Base-by-base conservation (phyloP, 2,113 vertebrate genomes). In the Chitala chitala region DNA sequence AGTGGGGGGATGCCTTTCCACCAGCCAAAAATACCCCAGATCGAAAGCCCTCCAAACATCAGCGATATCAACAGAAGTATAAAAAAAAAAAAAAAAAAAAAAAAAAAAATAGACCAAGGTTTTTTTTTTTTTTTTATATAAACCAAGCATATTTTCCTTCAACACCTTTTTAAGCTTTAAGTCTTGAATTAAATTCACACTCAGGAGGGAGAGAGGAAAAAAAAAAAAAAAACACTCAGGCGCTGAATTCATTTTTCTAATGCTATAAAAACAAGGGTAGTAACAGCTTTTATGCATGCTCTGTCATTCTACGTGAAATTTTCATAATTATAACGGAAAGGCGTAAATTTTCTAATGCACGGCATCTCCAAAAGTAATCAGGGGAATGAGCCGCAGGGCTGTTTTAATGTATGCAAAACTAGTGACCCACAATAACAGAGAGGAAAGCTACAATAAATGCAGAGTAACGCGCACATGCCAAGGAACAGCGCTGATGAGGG, bases 331-430 rank as follows among this genome's bases (percentile, higher is more conserved):
- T 91, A 94, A 94, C 87, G 90, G 93, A 95, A 96, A 92, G 92
- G 93, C 88, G 89, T 94, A 94, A 87, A 95, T 96, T 95, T 94
- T 87, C 89, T 84, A 94, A 95, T 89, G 92, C 91, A 91, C 88
- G 87, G 92, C 92, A 91, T 93, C 92, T 94, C 92, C 89, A 91
- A 92, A 95, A 94, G 96, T 95, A 98, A 98, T 97, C 94, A 96
- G 91, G 92, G 89, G 92, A 96, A 93, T 92, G 91, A 92, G 94
- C 94, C 91, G 88, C 87, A 86, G 95, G 94, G 93, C 92, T 93
- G 92, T 90, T 94, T 94, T 98, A 96, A 98, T 96, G 94, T 92
- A 95, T 96, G 95, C 94, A 93, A 91, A 95, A 93, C 94, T 93
- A 94, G 90, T 96, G 95, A 96, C 96, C 95, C 94, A 93, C 93